phyloP scores from a whole-genome alignment of 2,888 invertebrate genomes.

The Drepana falcataria region DNA sequence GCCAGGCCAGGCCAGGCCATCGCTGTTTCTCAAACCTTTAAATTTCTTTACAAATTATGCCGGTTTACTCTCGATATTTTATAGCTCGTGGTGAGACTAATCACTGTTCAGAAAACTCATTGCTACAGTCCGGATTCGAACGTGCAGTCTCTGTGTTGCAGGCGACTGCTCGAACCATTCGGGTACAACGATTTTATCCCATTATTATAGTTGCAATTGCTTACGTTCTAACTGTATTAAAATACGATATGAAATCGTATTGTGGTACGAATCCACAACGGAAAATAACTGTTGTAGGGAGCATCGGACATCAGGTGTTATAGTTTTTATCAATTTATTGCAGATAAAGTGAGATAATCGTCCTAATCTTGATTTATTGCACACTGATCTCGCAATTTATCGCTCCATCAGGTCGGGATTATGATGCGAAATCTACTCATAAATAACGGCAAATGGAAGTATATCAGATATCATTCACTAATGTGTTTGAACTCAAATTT shows the following conservation, averaged over 20 bases:
- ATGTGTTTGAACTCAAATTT: slow-evolving; percentile 21
- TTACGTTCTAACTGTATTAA: slow-evolving; percentile 6
- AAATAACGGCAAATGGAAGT: slow-evolving; percentile 21
- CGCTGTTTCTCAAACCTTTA: no score
- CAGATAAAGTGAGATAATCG: slow-evolving; percentile 28
- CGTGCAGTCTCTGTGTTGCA: no score
- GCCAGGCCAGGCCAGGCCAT: no score
- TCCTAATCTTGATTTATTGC: slow-evolving; percentile 46
- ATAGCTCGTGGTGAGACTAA: no score
- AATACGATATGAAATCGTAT: neutral
- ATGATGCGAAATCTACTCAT: slow-evolving; percentile 24
- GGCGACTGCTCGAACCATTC: no score
- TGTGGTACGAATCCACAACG: neutral
- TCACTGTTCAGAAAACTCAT: no score
- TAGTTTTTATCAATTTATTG: slow-evolving; percentile 37
- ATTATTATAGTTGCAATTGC: no score
- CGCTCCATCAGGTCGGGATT: slow-evolving; percentile 27
- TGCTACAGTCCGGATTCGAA: no score
- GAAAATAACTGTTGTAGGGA: neutral
- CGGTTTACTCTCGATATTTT: no score
- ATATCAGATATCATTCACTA: slow-evolving; percentile 11
- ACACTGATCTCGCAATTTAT: slow-evolving; percentile 36
- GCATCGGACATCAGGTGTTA: slow-evolving; percentile 7
- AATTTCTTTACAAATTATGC: no score
- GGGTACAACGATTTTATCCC: no score